Evolutionary conservation across 2,113 vertebrate species (phyloP), one percentile per base, ranked within the genome.

Genomic region (Salvator merianae): DNA sequence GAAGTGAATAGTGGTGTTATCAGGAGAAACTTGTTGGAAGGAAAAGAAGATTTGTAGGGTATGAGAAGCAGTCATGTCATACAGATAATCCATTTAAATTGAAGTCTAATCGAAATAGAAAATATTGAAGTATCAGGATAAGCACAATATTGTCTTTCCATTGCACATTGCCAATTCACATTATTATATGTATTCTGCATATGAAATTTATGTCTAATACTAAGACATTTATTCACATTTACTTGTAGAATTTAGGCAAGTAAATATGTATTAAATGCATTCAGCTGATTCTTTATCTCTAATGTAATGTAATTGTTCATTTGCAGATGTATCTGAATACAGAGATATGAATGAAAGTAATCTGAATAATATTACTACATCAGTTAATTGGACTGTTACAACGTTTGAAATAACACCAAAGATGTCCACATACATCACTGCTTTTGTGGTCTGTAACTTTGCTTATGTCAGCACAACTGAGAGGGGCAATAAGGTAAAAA

Each of bases 371-470:
- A 96, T 95, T 96, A 93, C 84, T 3, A 36, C 36, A 30, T 14
- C 55, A 4, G 30, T 72, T 47, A 85, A 85, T 34, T 97, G 97
- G 97, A 93, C 85, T 4, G 79, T 95, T 80, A 96, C 95, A 1
- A 93, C 93, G 40, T 97, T 96, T 92, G 85, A 94, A 50, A 96
- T 93, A 66, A 96, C 96, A 0, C 91, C 95, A 79, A 94, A 50
- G 90, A 97, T 97, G 96, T 91, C 97, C 34, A 96, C 96, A n/a
- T 97, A 97, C n/a, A 84, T 96, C 81, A 94, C 91, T 14, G 95
- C 96, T 74, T 94, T 97, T 86, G 93, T 91, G 24, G 1, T 97
- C 38, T 96, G 96, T 88, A 94, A 97, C 80, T 96, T 91, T 12
- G 93, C 92, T 88, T 90, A 95, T 5, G 75, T 97, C 87, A 94